These are phyloP conservation scores for Sphaeridia pumilis DNA, from an alignment of 2,888 invertebrate genomes.

Conservation along the genomic window DNA sequence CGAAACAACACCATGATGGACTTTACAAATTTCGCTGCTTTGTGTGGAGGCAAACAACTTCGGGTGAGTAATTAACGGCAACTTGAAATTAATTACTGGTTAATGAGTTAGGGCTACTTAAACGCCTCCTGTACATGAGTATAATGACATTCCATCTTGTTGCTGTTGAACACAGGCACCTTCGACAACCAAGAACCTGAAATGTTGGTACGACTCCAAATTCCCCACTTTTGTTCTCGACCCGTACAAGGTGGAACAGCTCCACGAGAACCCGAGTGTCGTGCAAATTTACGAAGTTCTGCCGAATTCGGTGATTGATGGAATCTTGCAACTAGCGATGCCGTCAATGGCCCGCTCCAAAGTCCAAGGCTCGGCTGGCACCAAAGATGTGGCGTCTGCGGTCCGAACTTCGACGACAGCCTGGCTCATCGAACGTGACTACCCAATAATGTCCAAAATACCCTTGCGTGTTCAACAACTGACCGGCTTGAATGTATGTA, in stretches of 20 bases:
- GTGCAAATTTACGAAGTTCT: constrained; percentile 37
- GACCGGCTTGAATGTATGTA: constrained; percentile 38
- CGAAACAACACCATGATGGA: constrained; percentile 35
- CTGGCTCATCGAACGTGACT: constrained; percentile 37
- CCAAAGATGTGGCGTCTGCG: constrained; percentile 36
- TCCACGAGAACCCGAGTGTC: constrained; percentile 35
- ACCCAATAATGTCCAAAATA: constrained; percentile 33
- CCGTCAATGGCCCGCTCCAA: constrained; percentile 37
- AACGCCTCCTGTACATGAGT: too few relatives aligned
- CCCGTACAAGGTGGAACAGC: constrained; percentile 37
- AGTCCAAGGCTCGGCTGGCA: constrained; percentile 36
- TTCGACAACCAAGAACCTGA: constrained; percentile 26
- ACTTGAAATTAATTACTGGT: too few relatives aligned
- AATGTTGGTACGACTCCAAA: constrained; percentile 36
- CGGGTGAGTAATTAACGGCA: constrained; percentile 6
- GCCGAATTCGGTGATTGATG: constrained; percentile 34
- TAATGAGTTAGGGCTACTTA: too few relatives aligned
- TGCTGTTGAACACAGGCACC: constrained; percentile 15
- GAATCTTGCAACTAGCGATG: constrained; percentile 32
- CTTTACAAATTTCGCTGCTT: constrained; percentile 37
- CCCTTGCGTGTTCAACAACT: constrained; percentile 35
- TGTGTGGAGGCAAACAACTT: constrained; percentile 38
- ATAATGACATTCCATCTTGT: too few relatives aligned
- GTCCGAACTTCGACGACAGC: constrained; percentile 39
- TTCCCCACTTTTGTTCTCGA: constrained; percentile 34